Evolutionary conservation across 2,113 vertebrate genomes (phyloP), one percentile per base, ranked within the genome.

Genomic region (Menura novaehollandiae): DNA sequence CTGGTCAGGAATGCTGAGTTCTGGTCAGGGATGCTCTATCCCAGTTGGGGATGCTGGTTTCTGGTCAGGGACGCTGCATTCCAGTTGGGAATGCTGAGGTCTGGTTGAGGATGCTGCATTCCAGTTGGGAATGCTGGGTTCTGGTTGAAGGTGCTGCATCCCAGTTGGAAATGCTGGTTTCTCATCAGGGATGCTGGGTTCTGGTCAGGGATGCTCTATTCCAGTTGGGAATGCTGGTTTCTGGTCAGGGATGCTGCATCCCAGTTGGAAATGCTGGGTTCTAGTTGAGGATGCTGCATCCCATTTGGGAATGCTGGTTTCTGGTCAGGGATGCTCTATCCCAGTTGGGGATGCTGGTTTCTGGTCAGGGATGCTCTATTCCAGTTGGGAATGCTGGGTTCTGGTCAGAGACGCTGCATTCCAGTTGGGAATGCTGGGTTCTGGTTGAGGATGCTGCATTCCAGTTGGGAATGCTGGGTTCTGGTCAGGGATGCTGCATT

Each of bases 221-320:
- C 63, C 63, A 5, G 20, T 7, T 23, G 62, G 62, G 41, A 64
- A 21, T 63, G 18, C 39, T 43, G 60, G 13, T 2, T 30, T 30
- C 13, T 32, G 27, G 27, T 63, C 13, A 7, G 27, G 18, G 4
- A 63, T 41, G 18, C 0, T 37, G 4, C 4, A 8, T 37, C 6
- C 23, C 35, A 17, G 10, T 2, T 37, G 35, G 58, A 35, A 18
- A 60, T 39, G 35, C 35, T 62, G 35, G 16, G 0, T 37, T 2
- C 5, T 11, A 55, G 1, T 47, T 26, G 30, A n/a, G 33, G 1
- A 46, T 56, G 39, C 0, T 27, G 0, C 0, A 5, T 37, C 13
- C 11, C 27, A 4, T 15, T 44, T 44, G 1, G 39, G 32, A 56
- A 28, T n/a, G 7, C 10, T 16, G 32, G 10, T 0, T n/a, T 5